phyloP scores from a whole-genome alignment of 2,888 invertebrate genomes.

The Drosophila sordidapex region DNA sequence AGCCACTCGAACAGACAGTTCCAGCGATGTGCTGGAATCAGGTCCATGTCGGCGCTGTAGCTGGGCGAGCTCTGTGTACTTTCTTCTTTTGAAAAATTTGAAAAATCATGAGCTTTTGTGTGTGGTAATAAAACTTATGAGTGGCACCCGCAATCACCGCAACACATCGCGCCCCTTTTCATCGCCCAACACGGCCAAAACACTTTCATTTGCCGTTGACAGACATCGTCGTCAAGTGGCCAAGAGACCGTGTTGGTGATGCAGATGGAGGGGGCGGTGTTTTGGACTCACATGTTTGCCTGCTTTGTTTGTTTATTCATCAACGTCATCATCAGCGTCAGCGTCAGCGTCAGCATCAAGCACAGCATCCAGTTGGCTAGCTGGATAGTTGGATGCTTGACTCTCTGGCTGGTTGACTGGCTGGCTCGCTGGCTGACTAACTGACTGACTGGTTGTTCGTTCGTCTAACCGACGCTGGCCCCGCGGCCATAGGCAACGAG shows the following conservation, averaged over 20 bases:
- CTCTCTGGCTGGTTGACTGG: conserved; percentile 24
- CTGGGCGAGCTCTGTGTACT: conserved; percentile 36
- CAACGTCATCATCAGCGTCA: conserved; percentile 67
- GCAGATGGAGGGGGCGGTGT: neutral
- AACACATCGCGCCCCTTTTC: conserved; percentile 55
- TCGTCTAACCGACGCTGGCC: conserved; percentile 53
- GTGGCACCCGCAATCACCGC: conserved; percentile 72
- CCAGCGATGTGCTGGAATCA: conserved; percentile 5
- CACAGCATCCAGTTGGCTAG: conserved; percentile 60
- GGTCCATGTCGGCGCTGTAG: conserved; percentile 13
- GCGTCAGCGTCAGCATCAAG: conserved; percentile 59
- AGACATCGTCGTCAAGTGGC: conserved; percentile 73
- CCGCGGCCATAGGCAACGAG: conserved; percentile 42
- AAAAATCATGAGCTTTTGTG: conserved; percentile 66
- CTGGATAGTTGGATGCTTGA: conserved; percentile 29
- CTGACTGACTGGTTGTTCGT: conserved; percentile 15
- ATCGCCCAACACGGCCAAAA: conserved; percentile 49
- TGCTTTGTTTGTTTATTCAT: conserved; percentile 66
- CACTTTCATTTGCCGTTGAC: conserved; percentile 80
- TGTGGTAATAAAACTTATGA: conserved; percentile 77
- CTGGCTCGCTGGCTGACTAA: conserved; percentile 24
- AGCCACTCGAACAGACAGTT: conserved; percentile 21
- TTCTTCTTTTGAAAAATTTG: conserved; percentile 56
- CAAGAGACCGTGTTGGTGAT: conserved; percentile 26
- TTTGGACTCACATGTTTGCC: conserved; percentile 46